Conservation (phyloP, 2,113 vertebrate species). For the Phylloscopus trochilus region DNA sequence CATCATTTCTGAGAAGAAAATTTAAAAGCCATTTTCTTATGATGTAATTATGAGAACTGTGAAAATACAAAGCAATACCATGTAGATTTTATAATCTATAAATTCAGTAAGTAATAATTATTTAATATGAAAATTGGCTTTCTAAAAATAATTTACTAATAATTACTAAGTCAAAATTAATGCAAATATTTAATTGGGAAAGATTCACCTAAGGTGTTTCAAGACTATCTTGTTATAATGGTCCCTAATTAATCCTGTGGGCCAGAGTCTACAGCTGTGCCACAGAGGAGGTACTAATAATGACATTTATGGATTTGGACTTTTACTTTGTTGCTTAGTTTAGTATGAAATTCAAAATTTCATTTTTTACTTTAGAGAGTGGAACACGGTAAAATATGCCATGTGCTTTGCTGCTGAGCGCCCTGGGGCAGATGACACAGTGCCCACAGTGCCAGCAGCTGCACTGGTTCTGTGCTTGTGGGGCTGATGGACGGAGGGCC, state of each 20-base stretch:
- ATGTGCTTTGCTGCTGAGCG: background rate
- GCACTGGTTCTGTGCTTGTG: rapidly evolving
- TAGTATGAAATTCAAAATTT: background rate
- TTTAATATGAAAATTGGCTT: conserved; percentile 31
- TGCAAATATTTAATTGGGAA: conserved; percentile 18
- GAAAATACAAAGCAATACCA: conserved; percentile 56
- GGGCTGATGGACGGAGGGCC: rapidly evolving
- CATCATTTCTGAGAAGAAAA: conserved; percentile 49
- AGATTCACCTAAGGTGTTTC: background rate
- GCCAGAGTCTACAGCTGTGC: background rate
- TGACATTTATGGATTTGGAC: background rate
- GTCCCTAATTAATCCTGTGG: background rate
- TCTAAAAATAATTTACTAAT: conserved; percentile 5
- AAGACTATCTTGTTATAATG: background rate
- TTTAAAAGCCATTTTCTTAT: conserved; percentile 62
- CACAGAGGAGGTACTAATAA: background rate
- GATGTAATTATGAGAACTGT: conserved; percentile 54
- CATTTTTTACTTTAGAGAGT: background rate
- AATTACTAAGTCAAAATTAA: conserved; percentile 6
- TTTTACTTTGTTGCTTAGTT: background rate
- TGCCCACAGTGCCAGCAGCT: background rate
- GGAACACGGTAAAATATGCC: background rate
- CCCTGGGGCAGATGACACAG: background rate
- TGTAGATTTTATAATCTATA: conserved; percentile 21
- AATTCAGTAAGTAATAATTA: conserved; percentile 1